Percentiles rank a stretch among this genome's conserved stretches.
Evolutionary conservation across 2,113 vertebrate genomes (phyloP).

Genomic region (Hippoglossus stenolepis): DNA sequence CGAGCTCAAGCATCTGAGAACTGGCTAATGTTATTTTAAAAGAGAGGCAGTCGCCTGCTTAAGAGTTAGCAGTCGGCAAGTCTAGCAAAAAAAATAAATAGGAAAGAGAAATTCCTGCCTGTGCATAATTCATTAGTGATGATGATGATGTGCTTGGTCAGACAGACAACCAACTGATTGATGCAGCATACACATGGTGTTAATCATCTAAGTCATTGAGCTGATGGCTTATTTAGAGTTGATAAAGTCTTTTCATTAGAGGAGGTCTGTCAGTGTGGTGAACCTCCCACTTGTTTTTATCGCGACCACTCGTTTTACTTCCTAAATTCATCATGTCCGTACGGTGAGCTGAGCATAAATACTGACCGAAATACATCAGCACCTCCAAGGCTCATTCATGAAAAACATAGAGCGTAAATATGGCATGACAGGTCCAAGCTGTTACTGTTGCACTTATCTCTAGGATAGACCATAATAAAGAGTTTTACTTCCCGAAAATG

Average conservation of each 20-base stretch:
- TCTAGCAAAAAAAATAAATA: constrained; percentile 17
- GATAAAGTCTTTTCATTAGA: constrained; percentile 46
- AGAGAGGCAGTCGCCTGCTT: constrained; percentile 57
- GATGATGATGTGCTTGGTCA: constrained; percentile 59
- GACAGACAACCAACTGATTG: constrained; percentile 61
- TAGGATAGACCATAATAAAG: no score
- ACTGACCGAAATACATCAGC: neutral
- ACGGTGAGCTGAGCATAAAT: neutral
- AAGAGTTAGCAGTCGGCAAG: constrained; percentile 57
- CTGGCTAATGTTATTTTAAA: constrained; percentile 71
- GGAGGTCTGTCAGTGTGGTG: constrained; percentile 20
- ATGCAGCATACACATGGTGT: constrained; percentile 20
- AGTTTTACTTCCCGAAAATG: no score
- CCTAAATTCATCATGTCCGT: neutral
- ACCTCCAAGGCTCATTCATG: neutral
- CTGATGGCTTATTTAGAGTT: constrained; percentile 43
- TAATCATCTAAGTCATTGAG: constrained; percentile 57
- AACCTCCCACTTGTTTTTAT: neutral
- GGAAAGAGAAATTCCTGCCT: constrained; percentile 22
- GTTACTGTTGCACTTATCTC: no score
- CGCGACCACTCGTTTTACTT: neutral
- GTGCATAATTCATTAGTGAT: constrained; percentile 70
- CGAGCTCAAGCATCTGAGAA: constrained; percentile 52
- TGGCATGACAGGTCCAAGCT: no score
- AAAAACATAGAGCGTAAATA: neutral